Base-by-base conservation (phyloP, 2,113 vertebrate genomes). In the Pelobates fuscus region DNA sequence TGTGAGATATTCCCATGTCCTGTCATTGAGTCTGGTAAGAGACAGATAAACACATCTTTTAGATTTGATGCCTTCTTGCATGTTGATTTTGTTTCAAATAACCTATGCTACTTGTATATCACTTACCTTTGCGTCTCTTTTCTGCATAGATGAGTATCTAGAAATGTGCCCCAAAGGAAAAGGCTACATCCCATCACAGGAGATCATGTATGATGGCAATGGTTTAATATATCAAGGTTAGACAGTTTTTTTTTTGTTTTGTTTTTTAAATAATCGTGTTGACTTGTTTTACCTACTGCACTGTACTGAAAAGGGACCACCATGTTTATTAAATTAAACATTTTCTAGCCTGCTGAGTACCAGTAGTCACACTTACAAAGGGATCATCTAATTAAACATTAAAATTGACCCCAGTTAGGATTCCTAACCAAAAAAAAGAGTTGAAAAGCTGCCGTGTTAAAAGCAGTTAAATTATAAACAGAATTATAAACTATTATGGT, bases 1-100 rank as follows among this genome's bases (percentile, higher is more conserved):
- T 99, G 96, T 55, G 96, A 99, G 89, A 93, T 99, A 58, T 91
- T 95, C 80, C 97, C 97, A 2, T 99, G 97, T 72, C 97, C 97
- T 0, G 91, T 98, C 23, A 78, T 91, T 54, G 95, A 91, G 68
- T 96, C 95, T 64, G 94, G 97, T 99, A 87, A 92, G 92, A 43
- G 1, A 1, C 41, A 2, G 15, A 37, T 37, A 37, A 6, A 5
- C 5, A 10, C 32, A 37, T 10, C 32, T 37, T 58, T 26, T 23
- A 25, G 11, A 58, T 6, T 55, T 10, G n/a, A 20, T 8, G 7
- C 21, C 18, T 55, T 20, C 8, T 8, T 18, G n/a, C 46, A 37
- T 37, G 10, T 6, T 37, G 32, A 37, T 6, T 37, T 37, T 37
- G 32, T 37, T 52, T 5, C n/a, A 55, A 55, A 18, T 55, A 37